Conservation (phyloP, 2,888 invertebrate species). For the Strigamia transsilvanica region DNA sequence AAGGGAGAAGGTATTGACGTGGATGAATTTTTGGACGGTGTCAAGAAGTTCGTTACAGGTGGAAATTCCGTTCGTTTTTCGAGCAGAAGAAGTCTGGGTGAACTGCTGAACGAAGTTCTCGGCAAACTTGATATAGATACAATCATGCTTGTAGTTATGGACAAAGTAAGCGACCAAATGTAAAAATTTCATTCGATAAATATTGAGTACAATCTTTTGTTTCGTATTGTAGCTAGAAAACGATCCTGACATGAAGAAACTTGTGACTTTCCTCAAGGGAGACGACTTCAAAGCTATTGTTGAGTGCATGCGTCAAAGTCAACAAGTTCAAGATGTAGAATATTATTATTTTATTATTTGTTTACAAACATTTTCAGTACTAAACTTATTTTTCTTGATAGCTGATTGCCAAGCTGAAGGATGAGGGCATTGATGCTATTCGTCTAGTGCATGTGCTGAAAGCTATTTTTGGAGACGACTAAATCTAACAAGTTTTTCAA, state of each 20-base stretch:
- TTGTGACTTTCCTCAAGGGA: background rate
- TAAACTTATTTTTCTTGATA: background rate
- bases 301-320: slow-evolving; percentile 8
- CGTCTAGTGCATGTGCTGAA: background rate
- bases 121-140: background rate
- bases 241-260: no score
- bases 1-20: no score
- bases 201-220: no score
- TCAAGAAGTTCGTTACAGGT: no score
- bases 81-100: background rate
- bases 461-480: background rate
- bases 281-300: background rate
- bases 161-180: background rate
- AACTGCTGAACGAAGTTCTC: background rate
- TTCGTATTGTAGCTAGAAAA: no score
- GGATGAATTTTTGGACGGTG: no score
- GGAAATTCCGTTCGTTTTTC: no score
- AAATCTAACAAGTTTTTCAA: no score
- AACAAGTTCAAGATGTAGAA: background rate
- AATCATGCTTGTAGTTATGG: background rate
- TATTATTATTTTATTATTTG: background rate
- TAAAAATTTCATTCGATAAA: no score
- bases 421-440: background rate
- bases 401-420: background rate
- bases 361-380: no score